These are phyloP conservation scores for Pogonocichla stellata DNA, from an alignment of 2,113 vertebrate genomes.

Conservation along the genomic window DNA sequence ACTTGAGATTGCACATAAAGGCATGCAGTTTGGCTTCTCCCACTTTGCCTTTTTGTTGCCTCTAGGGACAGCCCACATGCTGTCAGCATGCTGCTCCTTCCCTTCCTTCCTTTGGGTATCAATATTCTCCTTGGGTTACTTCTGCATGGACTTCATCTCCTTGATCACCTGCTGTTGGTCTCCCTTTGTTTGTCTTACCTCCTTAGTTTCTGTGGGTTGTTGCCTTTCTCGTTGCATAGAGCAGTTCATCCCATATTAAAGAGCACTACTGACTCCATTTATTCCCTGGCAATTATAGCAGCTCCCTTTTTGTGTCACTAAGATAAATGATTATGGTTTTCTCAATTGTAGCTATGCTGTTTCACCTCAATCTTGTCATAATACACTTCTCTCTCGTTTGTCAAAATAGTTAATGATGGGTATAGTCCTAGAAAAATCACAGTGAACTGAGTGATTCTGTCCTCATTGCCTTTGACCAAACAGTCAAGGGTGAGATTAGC, in stretches of 20 bases:
- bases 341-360: neutral
- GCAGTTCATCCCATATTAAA: neutral
- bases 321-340: neutral
- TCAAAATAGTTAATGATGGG: neutral
- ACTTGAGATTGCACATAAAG: rapidly evolving
- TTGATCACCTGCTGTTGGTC: neutral
- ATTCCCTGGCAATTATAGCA: neutral
- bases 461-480: neutral
- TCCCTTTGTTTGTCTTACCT: neutral
- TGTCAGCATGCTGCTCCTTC: neutral
- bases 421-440: neutral
- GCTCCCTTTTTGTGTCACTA: neutral
- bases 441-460: neutral
- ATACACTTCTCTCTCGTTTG: neutral
- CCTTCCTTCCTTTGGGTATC: neutral
- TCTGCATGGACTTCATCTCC: neutral
- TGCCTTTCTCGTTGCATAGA: neutral
- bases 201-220: rapidly evolving
- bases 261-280: neutral
- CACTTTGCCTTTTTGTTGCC: too few species aligned
- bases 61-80: too few species aligned
- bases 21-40: too few species aligned
- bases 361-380: neutral
- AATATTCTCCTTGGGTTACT: neutral
- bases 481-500: rapidly evolving